phyloP scores from a whole-genome alignment of 1,140 invertebrate genomes.

The Cepaea nemoralis region DNA sequence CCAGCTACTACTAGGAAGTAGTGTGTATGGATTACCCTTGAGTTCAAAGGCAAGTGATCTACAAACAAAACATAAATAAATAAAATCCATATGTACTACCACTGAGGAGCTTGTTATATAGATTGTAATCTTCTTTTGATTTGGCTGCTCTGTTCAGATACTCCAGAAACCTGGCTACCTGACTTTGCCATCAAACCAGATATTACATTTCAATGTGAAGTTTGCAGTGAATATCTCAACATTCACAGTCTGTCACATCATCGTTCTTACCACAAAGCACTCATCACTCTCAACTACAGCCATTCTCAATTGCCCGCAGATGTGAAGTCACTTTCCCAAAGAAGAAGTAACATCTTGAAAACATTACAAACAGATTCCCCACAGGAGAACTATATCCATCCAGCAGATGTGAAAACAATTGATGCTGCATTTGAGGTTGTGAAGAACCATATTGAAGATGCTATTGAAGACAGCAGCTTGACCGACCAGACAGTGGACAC shows the following conservation, averaged over 20 bases:
- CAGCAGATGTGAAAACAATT: constrained; percentile 57
- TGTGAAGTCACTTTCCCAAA: constrained; percentile 51
- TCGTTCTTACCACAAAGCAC: constrained; percentile 58
- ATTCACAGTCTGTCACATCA: constrained; percentile 58
- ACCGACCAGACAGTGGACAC: constrained; percentile 53
- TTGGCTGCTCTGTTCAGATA: constrained; percentile 54
- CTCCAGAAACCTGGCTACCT: constrained; percentile 63
- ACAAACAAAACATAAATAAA: no score
- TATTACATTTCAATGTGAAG: constrained; percentile 65
- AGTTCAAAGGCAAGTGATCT: no score
- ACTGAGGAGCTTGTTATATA: neutral
- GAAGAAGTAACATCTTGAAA: constrained; percentile 55
- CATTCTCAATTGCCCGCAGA: constrained; percentile 45
- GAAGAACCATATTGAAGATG: constrained; percentile 61
- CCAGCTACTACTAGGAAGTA: no score
- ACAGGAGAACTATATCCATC: constrained; percentile 50
- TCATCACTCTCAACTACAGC: constrained; percentile 55
- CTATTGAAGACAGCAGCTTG: constrained; percentile 50
- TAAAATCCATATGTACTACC: no score
- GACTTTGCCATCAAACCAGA: constrained; percentile 54
- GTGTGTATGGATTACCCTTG: no score
- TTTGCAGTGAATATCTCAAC: constrained; percentile 59
- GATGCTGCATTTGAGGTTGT: constrained; percentile 69
- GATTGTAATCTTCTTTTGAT: constrained; percentile 10
- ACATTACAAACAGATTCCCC: constrained; percentile 52